phyloP scores from a whole-genome alignment of 2,113 vertebrate genomes.

The Castor canadensis region DNA sequence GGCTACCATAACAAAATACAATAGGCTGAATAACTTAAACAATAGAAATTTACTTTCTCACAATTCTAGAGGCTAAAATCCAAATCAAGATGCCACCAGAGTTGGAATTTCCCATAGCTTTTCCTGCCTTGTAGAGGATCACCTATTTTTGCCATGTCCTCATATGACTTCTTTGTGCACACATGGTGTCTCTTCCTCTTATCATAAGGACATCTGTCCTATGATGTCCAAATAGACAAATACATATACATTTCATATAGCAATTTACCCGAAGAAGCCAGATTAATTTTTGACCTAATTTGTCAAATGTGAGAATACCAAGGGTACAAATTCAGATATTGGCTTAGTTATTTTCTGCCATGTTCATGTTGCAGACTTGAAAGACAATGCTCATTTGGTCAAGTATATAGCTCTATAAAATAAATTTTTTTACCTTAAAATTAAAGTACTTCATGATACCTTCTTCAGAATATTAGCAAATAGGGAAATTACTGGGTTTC shows the following conservation, averaged over 20 bases:
- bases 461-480: slow-evolving; percentile 2
- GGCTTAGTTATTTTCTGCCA: slow-evolving; percentile 11
- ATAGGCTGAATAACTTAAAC: not conserved
- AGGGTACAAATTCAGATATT: not conserved
- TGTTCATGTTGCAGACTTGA: not conserved
- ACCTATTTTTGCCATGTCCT: not conserved
- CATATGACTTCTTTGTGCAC: too few relatives aligned
- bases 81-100: not conserved
- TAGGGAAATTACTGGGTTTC: not conserved
- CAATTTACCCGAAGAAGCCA: not conserved
- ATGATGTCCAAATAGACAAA: slow-evolving; percentile 19
- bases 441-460: not conserved
- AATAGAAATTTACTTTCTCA: not conserved
- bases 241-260: slow-evolving; percentile 17
- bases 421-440: not conserved
- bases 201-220: not conserved
- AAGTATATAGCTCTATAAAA: not conserved
- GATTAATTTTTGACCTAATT: not conserved
- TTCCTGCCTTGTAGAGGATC: not conserved
- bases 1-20: not conserved
- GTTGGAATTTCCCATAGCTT: not conserved
- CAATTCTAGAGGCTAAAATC: not conserved
- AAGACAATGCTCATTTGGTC: not conserved
- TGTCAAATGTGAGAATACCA: not conserved
- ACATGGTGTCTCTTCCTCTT: not conserved